These are phyloP conservation scores for Anastrepha ludens DNA, from an alignment of 1,140 invertebrate genomes.

Conservation along the genomic window DNA sequence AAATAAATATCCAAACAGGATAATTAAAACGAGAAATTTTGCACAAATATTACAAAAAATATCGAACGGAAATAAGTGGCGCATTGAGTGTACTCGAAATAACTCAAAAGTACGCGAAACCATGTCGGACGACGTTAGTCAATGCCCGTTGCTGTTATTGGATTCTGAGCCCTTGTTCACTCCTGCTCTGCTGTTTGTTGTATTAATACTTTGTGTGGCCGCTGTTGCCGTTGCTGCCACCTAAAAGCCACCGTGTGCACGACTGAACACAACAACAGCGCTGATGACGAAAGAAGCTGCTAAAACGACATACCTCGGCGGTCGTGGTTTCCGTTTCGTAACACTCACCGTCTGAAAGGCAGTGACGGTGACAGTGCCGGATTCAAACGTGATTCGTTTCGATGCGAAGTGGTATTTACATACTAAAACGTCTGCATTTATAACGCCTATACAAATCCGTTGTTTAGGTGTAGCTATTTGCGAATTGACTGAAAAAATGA, in stretches of 20 bases:
- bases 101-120: conserved; percentile 4
- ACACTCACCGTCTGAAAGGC: conserved; percentile 17
- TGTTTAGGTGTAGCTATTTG: conserved; percentile 29
- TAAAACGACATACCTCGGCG: conserved; percentile 29
- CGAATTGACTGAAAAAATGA: neutral
- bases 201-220: conserved; percentile 11
- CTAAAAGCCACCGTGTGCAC: neutral
- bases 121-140: conserved; percentile 42
- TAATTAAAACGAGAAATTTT: conserved; percentile 28
- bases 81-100: no score
- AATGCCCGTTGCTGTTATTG: neutral
- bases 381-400: neutral
- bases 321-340: conserved; percentile 48
- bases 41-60: neutral
- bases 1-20: neutral
- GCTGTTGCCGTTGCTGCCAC: conserved; percentile 20
- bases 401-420: no score
- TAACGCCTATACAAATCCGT: conserved; percentile 15
- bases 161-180: conserved; percentile 30
- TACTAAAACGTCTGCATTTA: no score
- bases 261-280: neutral
- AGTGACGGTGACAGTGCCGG: neutral
- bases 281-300: conserved; percentile 9
- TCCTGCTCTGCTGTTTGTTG: conserved; percentile 27
- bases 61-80: neutral